These are phyloP conservation scores for Rapana venosa DNA, from an alignment of 2,888 invertebrate genomes.

Conservation along the genomic window DNA sequence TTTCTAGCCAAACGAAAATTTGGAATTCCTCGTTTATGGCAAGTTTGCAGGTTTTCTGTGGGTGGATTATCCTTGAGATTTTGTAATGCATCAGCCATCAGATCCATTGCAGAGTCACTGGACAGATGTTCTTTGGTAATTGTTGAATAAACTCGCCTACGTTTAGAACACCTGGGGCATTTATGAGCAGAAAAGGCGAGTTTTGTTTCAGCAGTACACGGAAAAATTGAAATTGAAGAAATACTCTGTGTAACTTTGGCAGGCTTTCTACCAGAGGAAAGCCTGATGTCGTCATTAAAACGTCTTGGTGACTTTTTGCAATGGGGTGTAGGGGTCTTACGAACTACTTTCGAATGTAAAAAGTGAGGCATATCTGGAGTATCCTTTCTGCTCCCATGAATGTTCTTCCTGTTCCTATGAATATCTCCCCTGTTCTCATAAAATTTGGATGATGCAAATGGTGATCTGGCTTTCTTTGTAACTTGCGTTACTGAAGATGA, in stretches of 20 bases:
- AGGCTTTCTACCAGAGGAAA: no score
- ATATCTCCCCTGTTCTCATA: not conserved
- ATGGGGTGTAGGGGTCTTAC: not conserved
- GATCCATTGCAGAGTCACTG: constrained; percentile 24
- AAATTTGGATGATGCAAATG: not conserved
- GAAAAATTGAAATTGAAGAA: not conserved
- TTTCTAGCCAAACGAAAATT: constrained; percentile 26
- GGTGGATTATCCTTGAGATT: constrained; percentile 21
- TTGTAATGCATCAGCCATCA: constrained; percentile 16
- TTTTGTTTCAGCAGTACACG: not conserved
- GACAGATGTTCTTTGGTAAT: not conserved
- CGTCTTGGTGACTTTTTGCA: not conserved
- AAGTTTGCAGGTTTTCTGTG: not conserved
- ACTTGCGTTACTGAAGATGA: not conserved
- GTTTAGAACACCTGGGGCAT: not conserved
- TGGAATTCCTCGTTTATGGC: not conserved
- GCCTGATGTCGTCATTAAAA: not conserved
- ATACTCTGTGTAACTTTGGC: not conserved
- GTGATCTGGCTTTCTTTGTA: not conserved
- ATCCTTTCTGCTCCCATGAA: no score
- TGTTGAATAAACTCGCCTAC: not conserved
- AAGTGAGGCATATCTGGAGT: no score
- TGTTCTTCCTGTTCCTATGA: not conserved
- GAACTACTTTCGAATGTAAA: not conserved
- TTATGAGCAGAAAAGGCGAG: not conserved